A percentile compares a stretch with the other conserved stretches of the same genome.
Evolutionary conservation across 2,888 invertebrate genomes (phyloP).

Genomic region (Trachelus stipa): DNA sequence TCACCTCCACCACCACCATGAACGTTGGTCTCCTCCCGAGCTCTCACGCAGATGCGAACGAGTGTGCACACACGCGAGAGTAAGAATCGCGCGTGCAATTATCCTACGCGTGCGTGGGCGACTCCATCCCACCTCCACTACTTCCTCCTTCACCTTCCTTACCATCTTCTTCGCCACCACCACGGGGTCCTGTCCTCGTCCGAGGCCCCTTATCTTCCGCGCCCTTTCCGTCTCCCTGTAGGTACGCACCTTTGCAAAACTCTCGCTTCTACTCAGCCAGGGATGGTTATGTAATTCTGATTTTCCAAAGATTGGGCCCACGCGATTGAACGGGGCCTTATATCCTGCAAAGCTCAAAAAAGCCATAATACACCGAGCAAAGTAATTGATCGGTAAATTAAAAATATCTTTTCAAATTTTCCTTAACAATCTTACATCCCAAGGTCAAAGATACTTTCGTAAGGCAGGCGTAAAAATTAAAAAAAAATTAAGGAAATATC

Average conservation of each 20-base stretch:
- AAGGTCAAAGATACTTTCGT: background rate
- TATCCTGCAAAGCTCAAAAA: background rate
- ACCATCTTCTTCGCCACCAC: slow-evolving; percentile 33
- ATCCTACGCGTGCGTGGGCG: slow-evolving; percentile 66
- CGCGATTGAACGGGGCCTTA: background rate
- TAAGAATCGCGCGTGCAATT: slow-evolving; percentile 63
- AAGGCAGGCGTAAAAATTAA: too few species aligned
- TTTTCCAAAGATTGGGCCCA: background rate
- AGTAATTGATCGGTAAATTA: background rate
- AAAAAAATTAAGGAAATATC: background rate
- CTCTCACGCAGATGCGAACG: slow-evolving; percentile 52
- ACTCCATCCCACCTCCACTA: slow-evolving; percentile 54
- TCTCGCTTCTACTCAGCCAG: background rate
- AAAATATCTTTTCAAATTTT: background rate
- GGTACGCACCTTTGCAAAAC: background rate
- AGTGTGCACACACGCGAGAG: slow-evolving; percentile 45
- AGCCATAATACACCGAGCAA: background rate
- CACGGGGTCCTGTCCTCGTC: slow-evolving; percentile 31
- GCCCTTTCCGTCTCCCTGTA: background rate
- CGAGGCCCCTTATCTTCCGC: background rate
- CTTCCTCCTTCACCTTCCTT: slow-evolving; percentile 1
- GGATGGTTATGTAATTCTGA: background rate
- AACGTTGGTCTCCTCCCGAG: slow-evolving; percentile 32
- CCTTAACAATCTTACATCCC: background rate
- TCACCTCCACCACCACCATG: slow-evolving; percentile 30